phyloP scores from a whole-genome alignment of 64 coral and sea anemone species.

The Actinia equina region DNA sequence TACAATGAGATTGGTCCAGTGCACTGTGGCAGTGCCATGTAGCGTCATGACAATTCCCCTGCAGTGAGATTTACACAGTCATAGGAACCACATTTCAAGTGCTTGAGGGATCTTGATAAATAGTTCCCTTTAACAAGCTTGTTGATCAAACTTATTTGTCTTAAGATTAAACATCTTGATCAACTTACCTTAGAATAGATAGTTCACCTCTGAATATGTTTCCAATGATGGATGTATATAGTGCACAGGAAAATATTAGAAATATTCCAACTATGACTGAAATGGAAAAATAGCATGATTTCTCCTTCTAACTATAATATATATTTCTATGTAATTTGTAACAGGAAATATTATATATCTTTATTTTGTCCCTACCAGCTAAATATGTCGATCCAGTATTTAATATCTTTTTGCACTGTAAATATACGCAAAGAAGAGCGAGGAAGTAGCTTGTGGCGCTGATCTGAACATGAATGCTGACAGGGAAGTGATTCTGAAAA shows the following conservation, averaged over 20 bases:
- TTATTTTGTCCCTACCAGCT: slow-evolving; percentile 51
- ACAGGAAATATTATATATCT: too few relatives aligned
- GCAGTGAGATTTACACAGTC: too few relatives aligned
- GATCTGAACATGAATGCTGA: slow-evolving; percentile 58
- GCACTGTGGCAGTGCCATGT: too few relatives aligned
- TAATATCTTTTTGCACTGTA: slow-evolving; percentile 94
- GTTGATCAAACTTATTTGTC: too few relatives aligned
- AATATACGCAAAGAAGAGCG: slow-evolving; percentile 77
- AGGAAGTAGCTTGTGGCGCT: slow-evolving; percentile 82
- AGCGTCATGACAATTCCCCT: too few relatives aligned
- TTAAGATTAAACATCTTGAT: too few relatives aligned
- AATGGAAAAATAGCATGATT: neutral
- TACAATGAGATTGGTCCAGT: too few relatives aligned
- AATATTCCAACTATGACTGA: slow-evolving; percentile 43
- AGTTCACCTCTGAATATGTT: slow-evolving; percentile 61
- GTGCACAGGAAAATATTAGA: slow-evolving; percentile 48
- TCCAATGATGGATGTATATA: slow-evolving; percentile 56
- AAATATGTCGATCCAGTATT: slow-evolving; percentile 76
- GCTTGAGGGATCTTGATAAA: too few relatives aligned
- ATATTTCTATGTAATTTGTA: too few relatives aligned
- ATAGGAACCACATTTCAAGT: too few relatives aligned
- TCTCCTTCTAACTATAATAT: neutral
- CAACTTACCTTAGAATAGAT: slow-evolving; percentile 45
- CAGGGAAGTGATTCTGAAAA: slow-evolving; percentile 55
- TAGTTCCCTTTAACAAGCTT: too few relatives aligned